These are phyloP conservation scores for Phocoena sinus DNA, from an alignment of 2,113 vertebrate genomes.

Conservation along the genomic window DNA sequence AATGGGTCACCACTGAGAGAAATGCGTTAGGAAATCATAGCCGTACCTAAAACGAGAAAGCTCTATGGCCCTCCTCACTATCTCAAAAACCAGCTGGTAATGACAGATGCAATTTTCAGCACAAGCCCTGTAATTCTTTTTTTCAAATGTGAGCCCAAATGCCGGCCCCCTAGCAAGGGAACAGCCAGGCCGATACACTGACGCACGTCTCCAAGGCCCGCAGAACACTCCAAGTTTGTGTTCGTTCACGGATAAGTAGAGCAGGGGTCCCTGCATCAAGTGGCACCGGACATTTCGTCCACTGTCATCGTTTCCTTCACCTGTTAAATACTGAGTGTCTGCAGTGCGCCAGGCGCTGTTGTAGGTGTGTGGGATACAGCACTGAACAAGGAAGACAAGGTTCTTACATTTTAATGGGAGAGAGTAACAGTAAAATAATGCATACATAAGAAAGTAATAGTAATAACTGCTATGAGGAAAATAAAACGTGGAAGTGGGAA, in stretches of 20 bases:
- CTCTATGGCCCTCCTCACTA: not conserved
- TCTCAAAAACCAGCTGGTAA: not conserved
- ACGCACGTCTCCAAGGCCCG: accelerated
- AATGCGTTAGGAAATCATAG: not conserved
- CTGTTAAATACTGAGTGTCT: not conserved
- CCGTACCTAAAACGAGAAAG: not conserved
- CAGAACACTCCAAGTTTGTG: not conserved
- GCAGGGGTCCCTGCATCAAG: no score
- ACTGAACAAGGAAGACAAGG: not conserved
- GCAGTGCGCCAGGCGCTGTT: not conserved
- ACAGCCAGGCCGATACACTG: accelerated
- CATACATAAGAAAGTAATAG: not conserved
- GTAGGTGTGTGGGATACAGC: not conserved
- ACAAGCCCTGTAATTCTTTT: not conserved
- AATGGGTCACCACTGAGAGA: not conserved
- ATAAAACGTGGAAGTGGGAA: not conserved
- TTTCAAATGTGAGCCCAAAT: not conserved
- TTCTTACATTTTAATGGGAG: not conserved
- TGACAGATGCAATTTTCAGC: not conserved
- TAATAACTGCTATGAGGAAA: not conserved
- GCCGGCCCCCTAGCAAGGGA: not conserved
- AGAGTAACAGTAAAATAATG: not conserved
- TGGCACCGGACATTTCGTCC: accelerated
- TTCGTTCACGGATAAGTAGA: not conserved
- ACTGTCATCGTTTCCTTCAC: not conserved